Base-by-base conservation (phyloP, 2,797 vertebrate genomes). In the Xyrichtys novacula region DNA sequence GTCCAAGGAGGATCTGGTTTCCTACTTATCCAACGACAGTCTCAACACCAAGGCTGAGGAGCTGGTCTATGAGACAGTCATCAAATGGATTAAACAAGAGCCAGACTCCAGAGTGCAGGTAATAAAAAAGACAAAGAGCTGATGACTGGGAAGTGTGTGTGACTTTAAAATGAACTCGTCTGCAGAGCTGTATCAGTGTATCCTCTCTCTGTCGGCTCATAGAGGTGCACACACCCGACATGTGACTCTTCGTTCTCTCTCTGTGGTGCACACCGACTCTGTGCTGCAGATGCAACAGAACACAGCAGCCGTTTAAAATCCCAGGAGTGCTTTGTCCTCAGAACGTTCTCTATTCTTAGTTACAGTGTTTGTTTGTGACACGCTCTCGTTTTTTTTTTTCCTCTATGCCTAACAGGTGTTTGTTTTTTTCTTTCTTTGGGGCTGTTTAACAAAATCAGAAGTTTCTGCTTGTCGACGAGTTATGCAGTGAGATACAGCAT, bases 41-140 rank as follows among this genome's bases (percentile, higher is more conserved):
- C 94, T 99, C 79, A 99, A 98, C 93, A 98, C 97, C 68, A 98
- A 99, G 90, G 96, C 97, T 0, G 98, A 99, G 88, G 98, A 99
- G 87, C 94, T 98, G 73, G 97, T 99, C 36, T 99, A 98, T 0
- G 97, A 99, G 92, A 96, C 97, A 0, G 95, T 97, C 88, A 96
- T 99, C 91, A 98, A 97, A 67, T 99, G 97, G 97, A 98, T 97
- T 92, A 99, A 97, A 90, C 96, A 95, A 72, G 96, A 99, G 10
- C 32, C 96, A 0, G 82, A 81, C 22, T 89, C 92, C 72, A 94
- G 98, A 80, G 95, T 95, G 1, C 96, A 99, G 96, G 98, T 99
- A 90, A 60, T 5, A 7, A 52, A 73, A 64, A 20, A 5, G 2
- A 17, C n/a, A n/a, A n/a, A n/a, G 42, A 40, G 28, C 12, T 17